Conservation (phyloP, 2,113 vertebrate species). For the Xyliphius kryptos region DNA sequence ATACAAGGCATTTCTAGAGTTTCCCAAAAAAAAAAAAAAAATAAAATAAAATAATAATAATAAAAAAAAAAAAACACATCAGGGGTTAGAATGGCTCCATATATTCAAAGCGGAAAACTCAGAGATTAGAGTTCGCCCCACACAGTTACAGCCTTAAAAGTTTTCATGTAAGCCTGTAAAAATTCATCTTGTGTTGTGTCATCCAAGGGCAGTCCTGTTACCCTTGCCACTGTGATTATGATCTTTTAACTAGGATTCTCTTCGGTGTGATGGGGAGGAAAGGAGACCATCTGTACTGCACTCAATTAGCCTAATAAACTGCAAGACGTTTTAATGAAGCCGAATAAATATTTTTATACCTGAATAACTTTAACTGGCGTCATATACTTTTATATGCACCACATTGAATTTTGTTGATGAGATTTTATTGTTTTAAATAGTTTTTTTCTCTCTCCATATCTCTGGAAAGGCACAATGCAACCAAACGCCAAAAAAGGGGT, state of each 20-base stretch:
- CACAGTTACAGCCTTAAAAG: constrained; percentile 28
- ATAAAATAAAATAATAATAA: too few species aligned
- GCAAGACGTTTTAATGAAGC: constrained; percentile 4
- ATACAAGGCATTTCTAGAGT: too few species aligned
- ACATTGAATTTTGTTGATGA: constrained; percentile 1
- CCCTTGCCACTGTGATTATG: constrained; percentile 28
- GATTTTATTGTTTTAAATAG: not conserved
- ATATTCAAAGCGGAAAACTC: constrained; percentile 19
- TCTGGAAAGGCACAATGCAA: constrained; percentile 59
- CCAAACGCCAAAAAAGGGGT: constrained; percentile 62
- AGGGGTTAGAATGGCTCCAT: constrained; percentile 26
- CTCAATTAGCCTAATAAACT: not conserved
- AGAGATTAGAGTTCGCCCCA: constrained; percentile 24
- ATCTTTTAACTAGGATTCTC: constrained; percentile 21
- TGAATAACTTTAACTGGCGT: constrained; percentile 1
- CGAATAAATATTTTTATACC: constrained; percentile 1
- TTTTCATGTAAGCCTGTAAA: constrained; percentile 20
- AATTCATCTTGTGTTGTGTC: constrained; percentile 20
- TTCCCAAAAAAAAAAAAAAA: too few species aligned
- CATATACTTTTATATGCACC: not conserved
- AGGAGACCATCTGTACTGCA: constrained; percentile 13
- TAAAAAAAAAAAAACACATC: too few species aligned
- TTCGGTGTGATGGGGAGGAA: constrained; percentile 12
- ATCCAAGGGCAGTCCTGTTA: constrained; percentile 19
- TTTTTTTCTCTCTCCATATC: constrained; percentile 32